A percentile compares a stretch with the other conserved stretches of the same genome.
Evolutionary conservation across 1,140 invertebrate species (phyloP).

Genomic region (Dinoponera quadriceps): DNA sequence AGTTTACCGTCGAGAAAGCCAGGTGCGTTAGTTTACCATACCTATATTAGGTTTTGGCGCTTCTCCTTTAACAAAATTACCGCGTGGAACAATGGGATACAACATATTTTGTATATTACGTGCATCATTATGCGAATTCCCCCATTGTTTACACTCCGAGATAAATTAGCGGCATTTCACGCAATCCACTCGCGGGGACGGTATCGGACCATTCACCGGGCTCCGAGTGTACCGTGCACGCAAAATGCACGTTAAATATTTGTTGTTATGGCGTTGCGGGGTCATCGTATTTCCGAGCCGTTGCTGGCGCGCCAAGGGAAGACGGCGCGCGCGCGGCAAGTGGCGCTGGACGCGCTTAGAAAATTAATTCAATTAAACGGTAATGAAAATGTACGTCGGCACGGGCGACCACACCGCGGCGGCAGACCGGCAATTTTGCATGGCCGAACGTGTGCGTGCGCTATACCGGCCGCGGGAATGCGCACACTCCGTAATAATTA

Average conservation of each 20-base stretch:
- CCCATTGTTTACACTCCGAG: too few relatives aligned
- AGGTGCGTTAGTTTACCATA: too few relatives aligned
- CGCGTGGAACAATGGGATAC: too few relatives aligned
- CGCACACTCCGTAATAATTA: conserved; percentile 68
- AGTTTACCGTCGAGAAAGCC: too few relatives aligned
- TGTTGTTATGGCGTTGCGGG: conserved; percentile 8
- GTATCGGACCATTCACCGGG: too few relatives aligned
- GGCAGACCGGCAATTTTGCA: conserved; percentile 67
- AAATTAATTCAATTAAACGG: conserved; percentile 71
- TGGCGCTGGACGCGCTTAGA: conserved; percentile 7
- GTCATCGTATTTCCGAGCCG: conserved; percentile 41
- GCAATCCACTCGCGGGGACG: too few relatives aligned
- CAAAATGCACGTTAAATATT: conserved; percentile 27
- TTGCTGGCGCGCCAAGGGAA: conserved; percentile 24
- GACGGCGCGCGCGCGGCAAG: background rate
- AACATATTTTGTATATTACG: too few relatives aligned
- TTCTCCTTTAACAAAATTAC: too few relatives aligned
- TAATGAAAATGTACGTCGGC: conserved; percentile 68
- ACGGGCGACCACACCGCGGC: conserved; percentile 56
- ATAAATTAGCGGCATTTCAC: too few relatives aligned
- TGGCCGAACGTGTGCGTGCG: conserved; percentile 59
- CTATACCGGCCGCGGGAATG: conserved; percentile 59
- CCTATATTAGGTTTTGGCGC: too few relatives aligned
- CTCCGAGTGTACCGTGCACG: background rate
- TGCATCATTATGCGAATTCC: too few relatives aligned